phyloP scores from a whole-genome alignment of 2,797 vertebrate genomes.

The Delichon dasypus region DNA sequence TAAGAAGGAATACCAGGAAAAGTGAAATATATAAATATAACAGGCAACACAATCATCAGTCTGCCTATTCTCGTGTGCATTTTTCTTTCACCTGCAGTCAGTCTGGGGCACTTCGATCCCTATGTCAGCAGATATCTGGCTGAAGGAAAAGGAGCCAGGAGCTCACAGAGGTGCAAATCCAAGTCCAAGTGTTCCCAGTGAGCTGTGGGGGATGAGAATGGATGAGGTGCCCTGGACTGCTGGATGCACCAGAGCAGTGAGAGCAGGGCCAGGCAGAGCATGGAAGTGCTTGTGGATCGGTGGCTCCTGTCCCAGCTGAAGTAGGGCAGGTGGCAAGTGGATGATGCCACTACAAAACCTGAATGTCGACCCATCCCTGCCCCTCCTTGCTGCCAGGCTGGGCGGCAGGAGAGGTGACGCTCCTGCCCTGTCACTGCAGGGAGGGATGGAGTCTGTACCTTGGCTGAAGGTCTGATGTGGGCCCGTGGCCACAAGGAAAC shows the following conservation, averaged over 20 bases:
- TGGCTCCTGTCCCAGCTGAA: not conserved
- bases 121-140: not conserved
- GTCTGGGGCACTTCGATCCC: not conserved
- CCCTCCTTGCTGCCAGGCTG: not conserved
- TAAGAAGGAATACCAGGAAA: not conserved
- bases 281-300: not conserved
- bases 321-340: not conserved
- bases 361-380: not conserved
- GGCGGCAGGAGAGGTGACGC: not conserved
- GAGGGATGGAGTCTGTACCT: not conserved
- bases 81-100: not conserved
- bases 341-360: not conserved
- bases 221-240: not conserved
- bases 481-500: not conserved
- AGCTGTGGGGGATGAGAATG: not conserved
- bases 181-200: not conserved
- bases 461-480: not conserved
- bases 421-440: not conserved
- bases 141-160: not conserved
- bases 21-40: not conserved
- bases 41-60: not conserved
- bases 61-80: not conserved
- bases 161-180: not conserved
- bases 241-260: not conserved
- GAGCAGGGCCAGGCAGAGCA: not conserved